phyloP scores from a whole-genome alignment of 2,113 vertebrate species.

The Corythornis vintsioides region DNA sequence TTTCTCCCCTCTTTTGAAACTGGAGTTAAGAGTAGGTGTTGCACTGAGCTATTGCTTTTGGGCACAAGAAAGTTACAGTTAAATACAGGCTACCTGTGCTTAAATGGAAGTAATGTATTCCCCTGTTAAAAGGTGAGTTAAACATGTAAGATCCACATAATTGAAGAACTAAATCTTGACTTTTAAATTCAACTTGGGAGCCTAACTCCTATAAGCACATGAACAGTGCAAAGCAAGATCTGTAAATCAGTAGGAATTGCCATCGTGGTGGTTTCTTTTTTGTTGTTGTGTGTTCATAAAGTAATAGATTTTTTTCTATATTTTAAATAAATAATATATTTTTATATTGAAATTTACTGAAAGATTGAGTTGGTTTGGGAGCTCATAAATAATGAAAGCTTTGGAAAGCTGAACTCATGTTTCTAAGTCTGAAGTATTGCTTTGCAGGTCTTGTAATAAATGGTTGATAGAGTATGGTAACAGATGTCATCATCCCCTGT shows the following conservation, averaged over 20 bases:
- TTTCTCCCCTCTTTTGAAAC: not conserved
- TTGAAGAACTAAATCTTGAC: not conserved
- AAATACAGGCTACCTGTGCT: not conserved
- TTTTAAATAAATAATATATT: not conserved
- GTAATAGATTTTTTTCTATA: not conserved
- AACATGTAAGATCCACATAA: not conserved
- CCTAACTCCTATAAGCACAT: too few relatives aligned
- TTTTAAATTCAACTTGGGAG: not conserved
- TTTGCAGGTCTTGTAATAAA: not conserved
- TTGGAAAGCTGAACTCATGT: not conserved
- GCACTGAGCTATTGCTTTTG: not conserved
- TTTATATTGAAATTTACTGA: not conserved
- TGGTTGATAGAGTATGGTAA: not conserved
- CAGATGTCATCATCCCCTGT: not conserved
- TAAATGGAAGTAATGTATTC: not conserved
- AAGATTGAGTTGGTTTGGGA: not conserved
- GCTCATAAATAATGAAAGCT: not conserved
- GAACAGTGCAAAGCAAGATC: not conserved
- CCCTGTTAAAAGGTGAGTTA: not conserved
- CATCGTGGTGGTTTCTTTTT: not conserved
- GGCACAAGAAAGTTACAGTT: not conserved
- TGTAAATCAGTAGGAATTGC: not conserved
- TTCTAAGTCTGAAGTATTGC: not conserved
- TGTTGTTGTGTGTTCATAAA: not conserved
- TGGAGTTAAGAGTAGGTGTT: not conserved